Evolutionary conservation across 2,797 vertebrate species (phyloP).

Genomic region (Acipenser transmontanus): DNA sequence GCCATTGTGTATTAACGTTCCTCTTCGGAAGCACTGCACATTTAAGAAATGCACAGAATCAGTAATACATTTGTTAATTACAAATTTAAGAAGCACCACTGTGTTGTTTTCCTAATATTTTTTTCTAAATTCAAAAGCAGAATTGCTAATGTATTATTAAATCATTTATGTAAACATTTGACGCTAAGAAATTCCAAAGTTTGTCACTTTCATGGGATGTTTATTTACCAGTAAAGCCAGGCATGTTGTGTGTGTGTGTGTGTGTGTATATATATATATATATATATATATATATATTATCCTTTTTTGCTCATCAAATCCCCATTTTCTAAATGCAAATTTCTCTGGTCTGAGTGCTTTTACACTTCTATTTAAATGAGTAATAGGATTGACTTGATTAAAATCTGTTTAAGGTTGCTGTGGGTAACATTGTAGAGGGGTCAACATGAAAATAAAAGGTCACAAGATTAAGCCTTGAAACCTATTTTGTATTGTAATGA

Average conservation of each 20-base stretch:
- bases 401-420: slow-evolving; percentile 77
- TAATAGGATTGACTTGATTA: slow-evolving; percentile 75
- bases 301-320: slow-evolving; percentile 77
- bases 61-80: slow-evolving; percentile 86
- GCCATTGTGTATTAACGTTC: slow-evolving; percentile 80
- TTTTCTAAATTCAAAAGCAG: slow-evolving; percentile 60
- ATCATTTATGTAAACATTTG: slow-evolving; percentile 81
- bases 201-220: slow-evolving; percentile 79
- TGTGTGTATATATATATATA: no score
- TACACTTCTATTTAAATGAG: slow-evolving; percentile 79
- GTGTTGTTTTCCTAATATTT: slow-evolving; percentile 76
- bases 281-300: slow-evolving; percentile 76
- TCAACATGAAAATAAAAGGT: slow-evolving; percentile 76
- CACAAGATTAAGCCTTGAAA: slow-evolving; percentile 66
- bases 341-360: slow-evolving; percentile 74
- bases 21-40: slow-evolving; percentile 75
- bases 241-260: slow-evolving; percentile 47
- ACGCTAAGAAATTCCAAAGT: slow-evolving; percentile 77
- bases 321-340: slow-evolving; percentile 79
- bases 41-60: slow-evolving; percentile 77
- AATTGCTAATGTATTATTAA: slow-evolving; percentile 75
- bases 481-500: slow-evolving; percentile 63
- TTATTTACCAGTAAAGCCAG: slow-evolving; percentile 76
- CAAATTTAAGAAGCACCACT: slow-evolving; percentile 81
- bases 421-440: slow-evolving; percentile 75